These are phyloP conservation scores for Drosophila nikananu DNA, from an alignment of 1,140 invertebrate genomes.

Conservation along the genomic window DNA sequence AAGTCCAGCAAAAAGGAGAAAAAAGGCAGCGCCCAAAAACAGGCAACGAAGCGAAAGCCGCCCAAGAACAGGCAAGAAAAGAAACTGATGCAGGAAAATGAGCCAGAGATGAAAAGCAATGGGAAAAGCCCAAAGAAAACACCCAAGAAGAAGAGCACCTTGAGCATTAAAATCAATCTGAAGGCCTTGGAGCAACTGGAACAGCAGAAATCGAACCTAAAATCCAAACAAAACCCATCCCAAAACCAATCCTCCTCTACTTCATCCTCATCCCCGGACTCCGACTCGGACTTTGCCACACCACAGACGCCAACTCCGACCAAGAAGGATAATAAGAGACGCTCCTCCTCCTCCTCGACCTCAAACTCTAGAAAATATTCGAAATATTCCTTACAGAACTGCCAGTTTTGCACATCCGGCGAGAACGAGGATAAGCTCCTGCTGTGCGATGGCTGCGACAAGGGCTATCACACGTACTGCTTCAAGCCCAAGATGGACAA, in stretches of 20 bases:
- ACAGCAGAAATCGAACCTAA: slow-evolving; percentile 13
- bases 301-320: slow-evolving; percentile 43
- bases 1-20: slow-evolving; percentile 55
- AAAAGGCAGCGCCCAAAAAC: slow-evolving; percentile 61
- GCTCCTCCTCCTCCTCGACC: slow-evolving; percentile 51
- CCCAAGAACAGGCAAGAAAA: slow-evolving; percentile 29
- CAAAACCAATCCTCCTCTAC: background rate
- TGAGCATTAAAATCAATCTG: slow-evolving; percentile 73
- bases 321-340: slow-evolving; percentile 22
- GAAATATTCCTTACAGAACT: slow-evolving; percentile 91
- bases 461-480: slow-evolving; percentile 99
- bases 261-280: slow-evolving; percentile 32
- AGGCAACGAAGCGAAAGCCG: slow-evolving; percentile 51
- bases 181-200: slow-evolving; percentile 51
- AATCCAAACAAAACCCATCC: slow-evolving; percentile 17
- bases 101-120: slow-evolving; percentile 17
- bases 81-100: slow-evolving; percentile 11
- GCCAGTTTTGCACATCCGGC: slow-evolving; percentile 97
- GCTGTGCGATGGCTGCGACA: slow-evolving; percentile 98
- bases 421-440: slow-evolving; percentile 98
- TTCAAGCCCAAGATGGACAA: slow-evolving; percentile 98
- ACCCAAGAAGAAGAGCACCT: background rate
- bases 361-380: slow-evolving; percentile 83
- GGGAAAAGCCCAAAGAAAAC: slow-evolving; percentile 23
- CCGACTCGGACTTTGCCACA: slow-evolving; percentile 40